Evolutionary conservation across 2,797 vertebrate genomes (phyloP).

Genomic region (Labroides dimidiatus): DNA sequence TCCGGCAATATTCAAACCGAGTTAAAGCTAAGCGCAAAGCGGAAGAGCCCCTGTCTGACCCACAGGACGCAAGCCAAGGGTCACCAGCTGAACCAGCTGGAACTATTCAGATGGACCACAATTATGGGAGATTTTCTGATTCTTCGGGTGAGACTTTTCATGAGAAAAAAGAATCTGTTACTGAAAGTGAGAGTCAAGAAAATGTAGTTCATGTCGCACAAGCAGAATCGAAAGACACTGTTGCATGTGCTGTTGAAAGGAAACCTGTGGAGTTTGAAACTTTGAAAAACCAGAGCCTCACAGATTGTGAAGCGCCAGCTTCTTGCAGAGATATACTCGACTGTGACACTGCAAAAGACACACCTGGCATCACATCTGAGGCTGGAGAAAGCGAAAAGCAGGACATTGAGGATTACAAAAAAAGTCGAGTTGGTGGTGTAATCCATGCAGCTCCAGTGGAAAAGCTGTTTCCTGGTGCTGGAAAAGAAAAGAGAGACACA

Average conservation of each 20-base stretch:
- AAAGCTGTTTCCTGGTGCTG: conserved; percentile 26
- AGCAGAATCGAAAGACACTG: conserved; percentile 26
- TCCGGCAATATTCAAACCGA: conserved; percentile 72
- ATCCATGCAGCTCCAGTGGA: conserved; percentile 18
- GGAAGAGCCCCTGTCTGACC: conserved; percentile 49
- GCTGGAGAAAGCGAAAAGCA: conserved; percentile 17
- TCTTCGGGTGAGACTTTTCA: conserved; percentile 41
- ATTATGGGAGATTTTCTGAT: conserved; percentile 78
- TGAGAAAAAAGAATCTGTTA: conserved; percentile 30
- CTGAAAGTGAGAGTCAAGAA: conserved; percentile 37
- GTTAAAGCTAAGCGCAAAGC: conserved; percentile 68
- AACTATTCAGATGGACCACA: conserved; percentile 81
- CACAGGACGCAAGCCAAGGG: conserved; percentile 50
- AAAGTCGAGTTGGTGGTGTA: conserved; percentile 34
- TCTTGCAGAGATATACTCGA: conserved; percentile 35
- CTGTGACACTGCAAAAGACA: conserved; percentile 8
- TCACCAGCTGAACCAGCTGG: conserved; percentile 43
- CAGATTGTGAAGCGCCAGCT: conserved; percentile 19
- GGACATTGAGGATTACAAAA: conserved; percentile 13
- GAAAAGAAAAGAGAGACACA: conserved; percentile 18
- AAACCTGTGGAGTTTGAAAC: conserved; percentile 33
- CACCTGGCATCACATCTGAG: conserved; percentile 7
- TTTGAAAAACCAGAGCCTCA: conserved; percentile 28
- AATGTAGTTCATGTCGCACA: conserved; percentile 24
- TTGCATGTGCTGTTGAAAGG: conserved; percentile 29